Evolutionary conservation across 2,888 invertebrate species (phyloP), one percentile per base, ranked within the genome.

Genomic region (Pristionchus mayeri): DNA sequence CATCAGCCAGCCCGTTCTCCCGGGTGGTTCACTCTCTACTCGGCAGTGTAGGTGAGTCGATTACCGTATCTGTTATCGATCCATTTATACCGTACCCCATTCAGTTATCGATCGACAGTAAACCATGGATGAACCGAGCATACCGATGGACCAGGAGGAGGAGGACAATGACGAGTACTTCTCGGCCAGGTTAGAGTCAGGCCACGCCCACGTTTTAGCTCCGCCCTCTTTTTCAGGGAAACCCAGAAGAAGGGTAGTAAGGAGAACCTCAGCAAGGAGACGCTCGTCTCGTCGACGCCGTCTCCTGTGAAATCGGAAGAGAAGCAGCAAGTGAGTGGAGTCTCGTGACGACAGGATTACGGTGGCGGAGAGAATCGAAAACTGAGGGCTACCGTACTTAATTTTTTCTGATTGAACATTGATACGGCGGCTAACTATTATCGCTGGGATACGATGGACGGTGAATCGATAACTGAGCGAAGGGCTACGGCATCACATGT

Each of bases 61-160:
- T 13, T 44, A 57, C n/a, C 57, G 21, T 2, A 2, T 11, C 27
- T 24, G 57, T 24, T 18, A 54, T 54, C n/a, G 13, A 7, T 54
- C 54, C 4, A n/a, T 9, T n/a, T 57, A n/a, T 24, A 57, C 57
- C 57, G 57, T 57, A 57, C n/a, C 13, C 54, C 54, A 54, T 63
- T 63, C 63, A 63, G 63, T 63, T 63, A 21, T 63, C 34, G 63
- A 63, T 63, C 34, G 34, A 4, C 34, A 34, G 27, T 13, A 24
- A 71, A 6, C 21, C 24, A 71, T 71, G 71, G 40, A 21, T 40
- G 40, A 71, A 18, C 63, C 63, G 63, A 63, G 63, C 34, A 63
- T 63, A 3, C 71, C 71, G 71, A 71, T 71, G 71, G 71, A 71
- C 40, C 71, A 71, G 40, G 71, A 71, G 40, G 71, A 71, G 71